phyloP scores from a whole-genome alignment of 2,888 invertebrate genomes.

The Ichneumoninae sp. region DNA sequence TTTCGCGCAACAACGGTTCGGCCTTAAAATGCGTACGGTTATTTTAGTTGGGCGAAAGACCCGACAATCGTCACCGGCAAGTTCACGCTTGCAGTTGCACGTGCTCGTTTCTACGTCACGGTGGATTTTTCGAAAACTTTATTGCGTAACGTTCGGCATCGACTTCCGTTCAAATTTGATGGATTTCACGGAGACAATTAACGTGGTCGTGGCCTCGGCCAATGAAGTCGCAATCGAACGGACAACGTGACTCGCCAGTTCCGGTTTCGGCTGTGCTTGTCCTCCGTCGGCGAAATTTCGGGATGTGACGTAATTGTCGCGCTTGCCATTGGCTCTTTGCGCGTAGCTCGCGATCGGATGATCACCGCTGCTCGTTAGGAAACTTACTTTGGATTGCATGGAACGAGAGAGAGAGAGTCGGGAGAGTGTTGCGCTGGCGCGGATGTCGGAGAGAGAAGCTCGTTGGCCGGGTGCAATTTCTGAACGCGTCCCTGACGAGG shows the following conservation, averaged over 20 bases:
- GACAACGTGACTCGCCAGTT: slow-evolving; percentile 61
- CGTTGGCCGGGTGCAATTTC: too few relatives aligned
- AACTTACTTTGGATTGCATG: too few relatives aligned
- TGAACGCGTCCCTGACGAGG: not conserved
- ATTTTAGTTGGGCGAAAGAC: not conserved
- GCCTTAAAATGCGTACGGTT: not conserved
- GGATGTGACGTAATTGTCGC: slow-evolving; percentile 29
- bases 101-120: slow-evolving; percentile 48
- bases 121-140: slow-evolving; percentile 3
- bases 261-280: slow-evolving; percentile 41
- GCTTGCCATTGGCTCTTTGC: slow-evolving; percentile 21
- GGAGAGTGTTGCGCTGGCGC: too few relatives aligned
- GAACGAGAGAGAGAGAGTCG: too few relatives aligned
- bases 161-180: slow-evolving; percentile 56
- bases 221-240: slow-evolving; percentile 50
- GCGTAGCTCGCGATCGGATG: not conserved
- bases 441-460: too few relatives aligned
- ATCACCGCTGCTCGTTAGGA: not conserved
- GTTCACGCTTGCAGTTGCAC: slow-evolving; percentile 19
- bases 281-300: not conserved
- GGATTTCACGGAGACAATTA: slow-evolving; percentile 44
- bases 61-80: not conserved
- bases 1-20: slow-evolving; percentile 19
- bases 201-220: slow-evolving; percentile 44
- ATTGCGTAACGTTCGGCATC: slow-evolving; percentile 59